These are phyloP conservation scores for Artibeus jamaicensis DNA, from an alignment of 2,797 vertebrate genomes.

Conservation along the genomic window DNA sequence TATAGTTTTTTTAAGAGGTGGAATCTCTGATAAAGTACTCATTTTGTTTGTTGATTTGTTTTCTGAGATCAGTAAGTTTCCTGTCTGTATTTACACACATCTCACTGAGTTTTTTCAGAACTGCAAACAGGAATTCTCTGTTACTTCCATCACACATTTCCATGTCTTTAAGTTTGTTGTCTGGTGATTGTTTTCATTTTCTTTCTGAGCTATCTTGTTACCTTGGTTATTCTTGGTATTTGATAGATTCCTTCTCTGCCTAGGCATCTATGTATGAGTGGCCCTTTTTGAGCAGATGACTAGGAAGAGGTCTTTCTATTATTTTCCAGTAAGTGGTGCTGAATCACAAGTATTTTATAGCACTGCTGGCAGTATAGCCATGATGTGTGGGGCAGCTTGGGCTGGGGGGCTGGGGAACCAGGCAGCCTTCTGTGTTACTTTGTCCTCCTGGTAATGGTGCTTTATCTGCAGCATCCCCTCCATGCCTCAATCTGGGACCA, in stretches of 20 bases:
- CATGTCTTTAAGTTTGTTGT: not conserved
- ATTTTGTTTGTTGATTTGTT: not conserved
- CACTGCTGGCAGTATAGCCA: not conserved
- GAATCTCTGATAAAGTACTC: not conserved
- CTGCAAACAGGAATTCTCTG: not conserved
- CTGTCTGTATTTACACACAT: not conserved
- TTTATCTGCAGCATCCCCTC: not conserved
- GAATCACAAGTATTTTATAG: not conserved
- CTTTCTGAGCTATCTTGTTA: not conserved
- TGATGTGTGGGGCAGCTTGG: not conserved
- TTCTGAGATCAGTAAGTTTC: not conserved
- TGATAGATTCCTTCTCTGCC: not conserved
- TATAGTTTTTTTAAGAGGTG: not conserved
- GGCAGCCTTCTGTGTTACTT: not conserved
- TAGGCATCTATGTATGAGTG: not conserved
- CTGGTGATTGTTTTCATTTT: not conserved
- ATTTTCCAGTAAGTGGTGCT: not conserved
- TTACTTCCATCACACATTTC: not conserved
- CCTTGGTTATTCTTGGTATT: not conserved
- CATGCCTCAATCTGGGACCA: not conserved
- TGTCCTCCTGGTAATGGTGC: not conserved
- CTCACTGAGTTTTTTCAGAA: not conserved
- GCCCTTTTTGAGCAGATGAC: not conserved
- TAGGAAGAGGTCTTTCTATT: not conserved
- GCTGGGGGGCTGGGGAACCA: not conserved